Evolutionary conservation across 1,140 invertebrate species (phyloP).

Genomic region (Apis laboriosa): DNA sequence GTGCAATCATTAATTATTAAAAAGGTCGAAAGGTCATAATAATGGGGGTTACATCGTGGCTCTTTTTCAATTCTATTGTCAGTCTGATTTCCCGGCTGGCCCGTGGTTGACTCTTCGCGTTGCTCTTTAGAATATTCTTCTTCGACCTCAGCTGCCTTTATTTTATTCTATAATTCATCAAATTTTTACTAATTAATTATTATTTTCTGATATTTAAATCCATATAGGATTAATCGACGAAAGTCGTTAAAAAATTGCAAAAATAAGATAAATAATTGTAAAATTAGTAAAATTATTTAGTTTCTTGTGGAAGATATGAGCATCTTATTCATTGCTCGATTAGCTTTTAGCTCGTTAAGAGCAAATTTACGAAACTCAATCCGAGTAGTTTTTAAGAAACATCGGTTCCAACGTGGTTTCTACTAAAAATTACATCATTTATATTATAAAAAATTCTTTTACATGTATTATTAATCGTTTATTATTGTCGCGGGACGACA

Average conservation of each 20-base stretch:
- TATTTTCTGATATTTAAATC: no score
- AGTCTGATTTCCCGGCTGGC: constrained; percentile 63
- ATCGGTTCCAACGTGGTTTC: constrained; percentile 71
- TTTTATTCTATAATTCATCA: background rate
- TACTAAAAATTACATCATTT: constrained; percentile 50
- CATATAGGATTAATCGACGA: background rate
- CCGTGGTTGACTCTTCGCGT: constrained; percentile 44
- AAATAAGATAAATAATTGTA: background rate
- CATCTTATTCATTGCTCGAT: constrained; percentile 70
- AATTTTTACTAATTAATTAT: background rate
- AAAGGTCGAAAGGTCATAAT: constrained; percentile 60
- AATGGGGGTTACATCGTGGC: background rate
- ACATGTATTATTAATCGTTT: background rate
- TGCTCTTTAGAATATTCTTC: background rate
- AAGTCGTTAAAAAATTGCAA: background rate
- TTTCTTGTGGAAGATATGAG: constrained; percentile 61
- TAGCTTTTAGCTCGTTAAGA: constrained; percentile 62
- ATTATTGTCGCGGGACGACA: constrained; percentile 32
- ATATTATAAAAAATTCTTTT: background rate
- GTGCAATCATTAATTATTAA: constrained; percentile 58
- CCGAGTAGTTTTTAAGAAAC: constrained; percentile 65
- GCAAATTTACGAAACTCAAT: constrained; percentile 64
- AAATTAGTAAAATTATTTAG: no score
- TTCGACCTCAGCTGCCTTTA: background rate
- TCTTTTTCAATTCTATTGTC: background rate